Base-by-base conservation (phyloP, 2,888 invertebrate genomes). In the Himalopsyche tibetana region DNA sequence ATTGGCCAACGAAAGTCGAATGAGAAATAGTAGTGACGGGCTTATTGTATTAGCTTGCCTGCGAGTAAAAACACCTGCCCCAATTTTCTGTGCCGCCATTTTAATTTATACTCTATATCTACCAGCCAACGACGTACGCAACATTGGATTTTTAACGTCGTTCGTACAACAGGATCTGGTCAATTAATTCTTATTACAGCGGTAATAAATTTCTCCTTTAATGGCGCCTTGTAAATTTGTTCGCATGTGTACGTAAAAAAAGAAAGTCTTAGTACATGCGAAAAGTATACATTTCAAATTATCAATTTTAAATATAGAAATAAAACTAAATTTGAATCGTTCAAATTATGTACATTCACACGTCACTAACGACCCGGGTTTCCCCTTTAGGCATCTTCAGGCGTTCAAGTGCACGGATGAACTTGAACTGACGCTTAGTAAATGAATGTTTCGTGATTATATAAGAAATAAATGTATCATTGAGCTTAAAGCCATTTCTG, bases 181-280 rank as follows among this genome's bases (percentile, higher is more conserved):
- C 84, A 86, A 87, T 87, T 84, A 86, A 82, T 86, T 87, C 84
- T 79, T 84, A 87, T 86, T 86, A 84, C 56, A 69, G 83, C 36
- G 11, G 84, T 80, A 74, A 87, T 87, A 87, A 87, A 86, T 87
- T 87, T 79, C 45, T 80, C 69, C 55, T 63, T 42, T 55, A 81
- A 84, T 79, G 74, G 56, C 55, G 82, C 82, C 74, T 74, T 74
- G 74, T 38, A 56, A 63, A 85, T 40, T 80, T 45, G 55, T 69
- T 51, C 55, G 82, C 74, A 83, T 82, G 82, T n/a, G 28, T 12
- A 56, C 56, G 56, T 56, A 84, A 84, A 80, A 80, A 84, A 84
- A 86, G 45, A 85, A 83, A 83, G 56, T 40, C 81, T 42, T 74
- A 55, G 15, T 15, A 51, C 15, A 15, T 8, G 51, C 51, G 15